These are phyloP conservation scores for Ernsta delagoae DNA, from an alignment of 2,888 invertebrate genomes.

Conservation along the genomic window DNA sequence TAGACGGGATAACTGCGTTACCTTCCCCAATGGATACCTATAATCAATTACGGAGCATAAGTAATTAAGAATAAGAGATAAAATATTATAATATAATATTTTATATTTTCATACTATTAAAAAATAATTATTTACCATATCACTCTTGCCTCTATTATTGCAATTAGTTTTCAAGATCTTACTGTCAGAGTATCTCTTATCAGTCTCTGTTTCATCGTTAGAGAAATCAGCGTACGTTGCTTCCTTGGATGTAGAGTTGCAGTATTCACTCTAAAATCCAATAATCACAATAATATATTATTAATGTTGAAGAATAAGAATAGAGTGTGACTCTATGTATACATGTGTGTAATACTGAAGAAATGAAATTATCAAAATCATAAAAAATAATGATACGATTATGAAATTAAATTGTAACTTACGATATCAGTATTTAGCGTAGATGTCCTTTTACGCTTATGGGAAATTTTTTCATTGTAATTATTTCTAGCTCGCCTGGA, in stretches of 20 bases:
- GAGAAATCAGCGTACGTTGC: conserved; percentile 18
- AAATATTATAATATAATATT: neutral
- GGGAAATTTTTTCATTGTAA: conserved; percentile 21
- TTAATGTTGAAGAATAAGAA: no score
- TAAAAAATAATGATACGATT: neutral
- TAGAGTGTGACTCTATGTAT: no score
- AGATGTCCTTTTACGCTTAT: conserved; percentile 39
- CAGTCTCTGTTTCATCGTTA: conserved; percentile 23
- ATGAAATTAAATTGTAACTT: conserved; percentile 10
- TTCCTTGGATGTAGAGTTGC: conserved; percentile 17
- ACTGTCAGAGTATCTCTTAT: conserved; percentile 9
- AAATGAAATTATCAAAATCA: no score
- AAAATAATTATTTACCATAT: conserved; percentile 39
- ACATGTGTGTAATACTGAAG: no score
- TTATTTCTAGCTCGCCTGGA: conserved; percentile 1
- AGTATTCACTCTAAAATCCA: conserved; percentile 29
- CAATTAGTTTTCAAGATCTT: conserved; percentile 39
- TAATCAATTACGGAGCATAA: neutral
- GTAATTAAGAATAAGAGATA: neutral
- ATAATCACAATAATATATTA: no score
- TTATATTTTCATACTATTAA: no score
- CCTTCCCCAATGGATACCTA: conserved; percentile 59
- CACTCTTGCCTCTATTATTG: conserved; percentile 33
- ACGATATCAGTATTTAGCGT: conserved; percentile 36
- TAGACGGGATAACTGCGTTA: conserved; percentile 52